phyloP scores from a whole-genome alignment of 92 coral and sea anemone genomes.

The Palythoa heliodiscus region DNA sequence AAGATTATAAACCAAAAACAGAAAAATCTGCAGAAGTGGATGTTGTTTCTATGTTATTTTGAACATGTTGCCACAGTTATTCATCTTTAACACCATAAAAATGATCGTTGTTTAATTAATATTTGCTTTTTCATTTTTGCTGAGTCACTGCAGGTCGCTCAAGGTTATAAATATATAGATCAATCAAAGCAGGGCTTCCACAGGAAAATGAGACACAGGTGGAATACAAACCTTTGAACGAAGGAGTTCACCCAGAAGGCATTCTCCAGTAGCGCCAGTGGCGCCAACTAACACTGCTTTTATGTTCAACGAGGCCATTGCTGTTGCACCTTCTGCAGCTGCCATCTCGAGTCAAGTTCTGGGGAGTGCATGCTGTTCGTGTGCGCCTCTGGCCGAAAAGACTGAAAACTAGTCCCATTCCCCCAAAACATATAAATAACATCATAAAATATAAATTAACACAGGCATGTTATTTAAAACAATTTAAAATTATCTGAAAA shows the following conservation, averaged over 20 bases:
- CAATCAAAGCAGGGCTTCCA: too few species aligned
- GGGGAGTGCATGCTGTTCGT: too few species aligned
- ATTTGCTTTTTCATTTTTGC: neutral
- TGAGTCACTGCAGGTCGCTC: neutral
- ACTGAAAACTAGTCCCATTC: too few species aligned
- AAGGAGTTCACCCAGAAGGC: conserved; percentile 84
- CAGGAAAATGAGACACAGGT: neutral
- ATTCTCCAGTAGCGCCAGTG: conserved; percentile 89
- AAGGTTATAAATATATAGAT: too few species aligned
- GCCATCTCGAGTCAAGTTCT: neutral
- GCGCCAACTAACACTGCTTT: conserved; percentile 91
- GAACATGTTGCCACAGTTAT: neutral
- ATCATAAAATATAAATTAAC: too few species aligned
- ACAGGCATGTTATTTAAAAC: too few species aligned
- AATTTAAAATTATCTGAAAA: too few species aligned
- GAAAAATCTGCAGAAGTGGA: too few species aligned
- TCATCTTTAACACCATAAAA: too few species aligned
- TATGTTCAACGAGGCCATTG: conserved; percentile 51
- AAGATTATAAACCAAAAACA: neutral
- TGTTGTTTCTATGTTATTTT: neutral
- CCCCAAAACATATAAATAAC: too few species aligned
- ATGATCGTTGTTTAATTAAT: too few species aligned
- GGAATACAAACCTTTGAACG: conserved; percentile 73
- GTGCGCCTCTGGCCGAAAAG: too few species aligned
- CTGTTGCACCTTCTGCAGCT: neutral